These are phyloP conservation scores for Zalophus californianus DNA, from an alignment of 2,797 vertebrate genomes.

Conservation along the genomic window DNA sequence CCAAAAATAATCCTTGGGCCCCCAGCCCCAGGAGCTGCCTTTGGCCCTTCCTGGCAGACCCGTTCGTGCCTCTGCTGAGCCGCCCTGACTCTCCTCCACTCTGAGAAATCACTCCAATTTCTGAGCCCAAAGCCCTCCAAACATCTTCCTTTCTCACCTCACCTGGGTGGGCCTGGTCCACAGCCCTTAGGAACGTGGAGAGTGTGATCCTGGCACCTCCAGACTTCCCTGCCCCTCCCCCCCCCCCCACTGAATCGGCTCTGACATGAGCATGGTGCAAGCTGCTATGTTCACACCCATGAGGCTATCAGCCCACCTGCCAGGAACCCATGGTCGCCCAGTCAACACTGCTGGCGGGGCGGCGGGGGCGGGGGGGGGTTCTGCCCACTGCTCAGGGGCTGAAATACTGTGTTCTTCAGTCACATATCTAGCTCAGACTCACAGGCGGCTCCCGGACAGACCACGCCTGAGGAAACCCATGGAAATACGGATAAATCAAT, in stretches of 20 bases:
- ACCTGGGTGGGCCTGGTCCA: not conserved
- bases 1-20: not conserved
- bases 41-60: not conserved
- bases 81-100: not conserved
- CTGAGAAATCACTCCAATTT: not conserved
- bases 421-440: not conserved
- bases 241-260: accelerated
- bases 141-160: not conserved
- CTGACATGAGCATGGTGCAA: not conserved
- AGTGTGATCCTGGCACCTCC: accelerated
- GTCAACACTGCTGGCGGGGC: not conserved
- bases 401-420: not conserved
- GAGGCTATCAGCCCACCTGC: accelerated
- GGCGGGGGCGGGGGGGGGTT: too few species aligned
- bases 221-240: accelerated
- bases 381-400: not conserved
- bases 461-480: not conserved
- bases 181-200: accelerated
- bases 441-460: not conserved
- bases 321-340: accelerated
- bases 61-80: not conserved
- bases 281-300: not conserved
- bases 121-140: not conserved
- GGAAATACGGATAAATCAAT: not conserved
- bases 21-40: not conserved